Percentiles rank a stretch among this genome's conserved stretches.
These are phyloP conservation scores for Cantharis rufa DNA, from an alignment of 2,888 invertebrate species.

Conservation along the genomic window DNA sequence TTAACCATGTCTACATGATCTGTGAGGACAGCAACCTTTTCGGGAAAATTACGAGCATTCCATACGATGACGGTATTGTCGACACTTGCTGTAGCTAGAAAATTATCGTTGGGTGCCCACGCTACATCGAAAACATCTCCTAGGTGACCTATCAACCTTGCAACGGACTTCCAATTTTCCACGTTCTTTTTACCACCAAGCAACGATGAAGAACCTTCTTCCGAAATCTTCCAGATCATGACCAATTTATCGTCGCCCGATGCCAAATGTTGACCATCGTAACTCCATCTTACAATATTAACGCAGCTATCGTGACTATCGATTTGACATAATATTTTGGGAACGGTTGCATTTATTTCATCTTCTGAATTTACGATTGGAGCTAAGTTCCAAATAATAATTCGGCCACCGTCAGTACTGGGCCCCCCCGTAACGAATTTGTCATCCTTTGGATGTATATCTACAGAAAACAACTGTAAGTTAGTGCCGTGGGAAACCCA, in stretches of 20 bases:
- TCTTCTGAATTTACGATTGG: slow-evolving; percentile 79
- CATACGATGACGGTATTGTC: slow-evolving; percentile 97
- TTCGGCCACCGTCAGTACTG: slow-evolving; percentile 86
- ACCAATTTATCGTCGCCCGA: slow-evolving; percentile 95
- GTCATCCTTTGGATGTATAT: slow-evolving; percentile 94
- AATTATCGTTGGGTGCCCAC: slow-evolving; percentile 94
- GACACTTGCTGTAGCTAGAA: slow-evolving; percentile 94
- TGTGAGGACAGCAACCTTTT: slow-evolving; percentile 79
- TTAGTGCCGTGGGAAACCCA: slow-evolving; percentile 60
- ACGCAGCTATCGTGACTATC: slow-evolving; percentile 97
- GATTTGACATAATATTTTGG: slow-evolving; percentile 94
- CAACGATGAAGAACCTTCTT: slow-evolving; percentile 60
- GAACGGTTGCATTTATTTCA: slow-evolving; percentile 80
- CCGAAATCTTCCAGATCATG: slow-evolving; percentile 85
- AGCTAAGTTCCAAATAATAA: slow-evolving; percentile 94
- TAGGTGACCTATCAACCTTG: slow-evolving; percentile 86
- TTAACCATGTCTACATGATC: slow-evolving; percentile 92
- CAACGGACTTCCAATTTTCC: slow-evolving; percentile 91
- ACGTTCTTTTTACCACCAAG: slow-evolving; percentile 76
- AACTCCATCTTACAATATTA: slow-evolving; percentile 96
- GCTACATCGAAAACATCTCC: slow-evolving; percentile 94
- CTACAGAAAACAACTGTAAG: slow-evolving; percentile 94
- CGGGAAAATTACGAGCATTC: slow-evolving; percentile 90
- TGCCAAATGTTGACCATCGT: slow-evolving; percentile 83
- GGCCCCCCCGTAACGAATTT: slow-evolving; percentile 94